Conservation (phyloP, 2,113 vertebrate genomes). For the Nothoprocta pentlandii region DNA sequence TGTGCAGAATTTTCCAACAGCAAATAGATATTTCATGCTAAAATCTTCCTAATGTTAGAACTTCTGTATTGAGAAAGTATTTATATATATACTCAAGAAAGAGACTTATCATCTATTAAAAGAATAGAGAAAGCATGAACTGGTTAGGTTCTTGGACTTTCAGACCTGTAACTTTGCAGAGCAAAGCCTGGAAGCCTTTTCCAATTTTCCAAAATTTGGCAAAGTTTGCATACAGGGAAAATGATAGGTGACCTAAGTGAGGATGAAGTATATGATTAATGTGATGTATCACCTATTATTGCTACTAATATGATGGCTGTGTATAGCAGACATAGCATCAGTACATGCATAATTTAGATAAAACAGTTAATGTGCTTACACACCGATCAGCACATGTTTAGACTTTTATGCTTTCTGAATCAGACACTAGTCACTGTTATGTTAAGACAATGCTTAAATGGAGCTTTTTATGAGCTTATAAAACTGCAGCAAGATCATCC, state of each 20-base stretch:
- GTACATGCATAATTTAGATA: not conserved
- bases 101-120: not conserved
- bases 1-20: not conserved
- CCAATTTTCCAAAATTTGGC: not conserved
- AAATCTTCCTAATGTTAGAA: not conserved
- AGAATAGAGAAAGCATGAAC: not conserved
- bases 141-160: not conserved
- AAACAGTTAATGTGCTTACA: not conserved
- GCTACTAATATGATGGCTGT: not conserved
- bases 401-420: not conserved
- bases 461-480: not conserved
- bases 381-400: not conserved
- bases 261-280: fast-evolving
- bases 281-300: not conserved
- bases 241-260: not conserved
- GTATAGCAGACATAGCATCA: not conserved
- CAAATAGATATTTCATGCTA: not conserved
- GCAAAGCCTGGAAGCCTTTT: not conserved
- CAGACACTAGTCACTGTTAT: not conserved
- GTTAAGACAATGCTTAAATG: not conserved
- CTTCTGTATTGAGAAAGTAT: not conserved
- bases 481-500: not conserved
- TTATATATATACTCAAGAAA: not conserved
- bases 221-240: not conserved
- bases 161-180: not conserved